Base-by-base conservation (phyloP, 1,140 invertebrate genomes). In the Brachionus calyciflorus region DNA sequence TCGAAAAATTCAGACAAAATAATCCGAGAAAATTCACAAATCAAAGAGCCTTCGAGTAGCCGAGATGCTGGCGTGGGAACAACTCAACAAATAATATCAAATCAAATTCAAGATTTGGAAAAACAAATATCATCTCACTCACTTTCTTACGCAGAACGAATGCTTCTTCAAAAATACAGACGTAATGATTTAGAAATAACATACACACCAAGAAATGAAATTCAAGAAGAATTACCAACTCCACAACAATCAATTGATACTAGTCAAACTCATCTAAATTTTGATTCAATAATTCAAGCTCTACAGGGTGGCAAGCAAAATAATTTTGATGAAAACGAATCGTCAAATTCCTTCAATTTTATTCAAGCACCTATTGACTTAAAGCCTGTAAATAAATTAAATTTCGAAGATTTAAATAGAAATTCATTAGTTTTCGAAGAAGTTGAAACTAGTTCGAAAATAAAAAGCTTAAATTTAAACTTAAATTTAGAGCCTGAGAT, bases 101-200 rank as follows among this genome's bases (percentile, higher is more conserved):
- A 68, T 14, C 53, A 65, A 41, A 57, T 48, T 28, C 37, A 46
- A 48, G 76, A 77, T 6, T 44, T 77, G 4, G 57, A 77, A 33
- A 26, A 77, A 10, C 10, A 65, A 49, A 46, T 65, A 1, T 26
- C n/a, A 30, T 40, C 44, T 41, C 48, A 46, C 46, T 17, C 26
- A 33, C 55, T 48, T 5, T 68, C 44, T 30, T 84, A 84, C 75
- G 83, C 83, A 6, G 83, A 84, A 21, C 70, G 80, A 37, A 80
- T 84, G 14, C 46, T 84, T 46, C 78, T 84, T 24, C 83, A 83
- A 78, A 82, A 81, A 77, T 82, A 84, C 68, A 76, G 82, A 51
- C 77, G 82, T 44, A 82, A 81, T 44, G 82, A 83, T 41, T 41
- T 83, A n/a, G 79, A 65, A 6, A 37, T 65, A 33, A 17, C 3